phyloP scores from a whole-genome alignment of 23 tunicate genomes.

The Styela plicata region DNA sequence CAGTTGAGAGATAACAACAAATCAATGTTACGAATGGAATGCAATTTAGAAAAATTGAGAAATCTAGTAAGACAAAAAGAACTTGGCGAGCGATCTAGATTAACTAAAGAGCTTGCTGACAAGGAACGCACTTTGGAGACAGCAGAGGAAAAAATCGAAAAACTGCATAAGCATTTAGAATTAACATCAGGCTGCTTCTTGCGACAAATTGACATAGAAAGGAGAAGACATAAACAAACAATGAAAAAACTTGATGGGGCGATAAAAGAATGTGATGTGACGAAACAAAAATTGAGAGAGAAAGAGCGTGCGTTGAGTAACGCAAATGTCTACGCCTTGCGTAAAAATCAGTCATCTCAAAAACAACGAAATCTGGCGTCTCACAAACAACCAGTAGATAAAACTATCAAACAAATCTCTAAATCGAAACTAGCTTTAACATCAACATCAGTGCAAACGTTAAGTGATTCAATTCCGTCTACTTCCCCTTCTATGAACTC shows the following conservation, averaged over 20 bases:
- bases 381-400: no score
- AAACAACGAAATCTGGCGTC: no score
- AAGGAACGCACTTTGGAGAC: constrained; percentile 43
- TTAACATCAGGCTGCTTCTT: neutral
- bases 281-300: constrained; percentile 14
- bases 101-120: constrained; percentile 42
- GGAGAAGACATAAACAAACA: neutral
- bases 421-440: no score
- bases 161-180: constrained; percentile 1
- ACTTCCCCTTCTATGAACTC: no score
- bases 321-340: constrained; percentile 2
- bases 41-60: constrained; percentile 40
- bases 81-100: constrained; percentile 55
- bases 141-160: constrained; percentile 38
- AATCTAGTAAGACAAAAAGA: constrained; percentile 47
- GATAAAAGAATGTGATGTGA: neutral
- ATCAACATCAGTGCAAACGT: no score
- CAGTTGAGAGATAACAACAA: constrained; percentile 45
- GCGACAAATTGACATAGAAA: constrained; percentile 4
- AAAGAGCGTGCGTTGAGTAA: neutral
- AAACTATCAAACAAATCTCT: no score
- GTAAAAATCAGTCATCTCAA: no score
- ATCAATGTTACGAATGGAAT: constrained; percentile 49
- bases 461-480: no score
- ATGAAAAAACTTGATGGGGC: neutral